Evolutionary conservation across 2,888 invertebrate species (phyloP), one percentile per base, ranked within the genome.

Genomic region (Boloria selene): DNA sequence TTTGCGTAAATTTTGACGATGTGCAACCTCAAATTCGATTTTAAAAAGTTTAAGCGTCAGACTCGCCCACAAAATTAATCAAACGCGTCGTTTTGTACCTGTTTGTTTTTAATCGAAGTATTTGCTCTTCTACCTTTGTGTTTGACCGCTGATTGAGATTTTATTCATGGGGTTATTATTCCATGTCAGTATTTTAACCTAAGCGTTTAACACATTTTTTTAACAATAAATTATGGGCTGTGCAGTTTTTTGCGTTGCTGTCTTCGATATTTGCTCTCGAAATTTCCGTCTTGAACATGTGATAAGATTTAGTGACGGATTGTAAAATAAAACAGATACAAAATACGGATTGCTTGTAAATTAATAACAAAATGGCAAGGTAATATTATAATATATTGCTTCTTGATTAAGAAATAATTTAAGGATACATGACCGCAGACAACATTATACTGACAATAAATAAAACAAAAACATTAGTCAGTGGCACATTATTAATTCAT

Each of bases 61-160:
- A 74, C 74, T 81, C 83, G 82, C 84, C 86, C 83, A 84, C 80
- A 78, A 83, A 86, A 91, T 91, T 90, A 91, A 91, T 91, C 84
- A 88, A 75, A 82, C 89, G 86, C 90, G 90, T 82, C 81, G 86
- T 88, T 88, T 88, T 79, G 75, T 82, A 84, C 87, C 87, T 86
- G 85, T 90, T 88, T 84, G 86, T 84, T 88, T 85, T 85, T 85
- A 86, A 88, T 86, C 82, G 80, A 75, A 77, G 71, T 87, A 81
- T 87, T 85, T 86, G 80, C 79, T 82, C 77, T 82, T 79, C 76
- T 74, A 73, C 75, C 74, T 85, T 87, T 81, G 76, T 79, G 71
- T 71, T 74, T 77, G 72, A 73, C 87, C 87, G 88, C 86, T 92
- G 80, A 92, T 90, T 91, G 87, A 92, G 91, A 88, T 91, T 90